phyloP scores from a whole-genome alignment of 2,113 vertebrate genomes.

The Condylura cristata region DNA sequence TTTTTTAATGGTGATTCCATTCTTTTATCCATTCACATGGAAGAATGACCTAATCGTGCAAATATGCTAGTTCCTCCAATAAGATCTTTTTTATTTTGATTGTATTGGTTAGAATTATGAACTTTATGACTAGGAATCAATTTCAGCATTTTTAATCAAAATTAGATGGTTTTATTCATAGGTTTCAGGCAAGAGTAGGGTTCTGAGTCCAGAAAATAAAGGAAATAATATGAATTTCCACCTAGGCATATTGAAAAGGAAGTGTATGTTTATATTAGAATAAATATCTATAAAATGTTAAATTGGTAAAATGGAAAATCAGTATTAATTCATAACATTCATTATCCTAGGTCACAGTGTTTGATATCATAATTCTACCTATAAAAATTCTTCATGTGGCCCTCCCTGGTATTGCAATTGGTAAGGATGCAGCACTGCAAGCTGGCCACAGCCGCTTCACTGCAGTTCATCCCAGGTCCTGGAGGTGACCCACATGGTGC shows the following conservation, averaged over 20 bases:
- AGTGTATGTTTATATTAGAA: not conserved
- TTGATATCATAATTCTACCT: not conserved
- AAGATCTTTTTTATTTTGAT: not conserved
- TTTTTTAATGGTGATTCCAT: not conserved
- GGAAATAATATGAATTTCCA: not conserved
- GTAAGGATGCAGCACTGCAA: too few species aligned
- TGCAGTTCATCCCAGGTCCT: too few species aligned
- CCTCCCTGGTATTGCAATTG: too few species aligned
- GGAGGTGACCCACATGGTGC: too few species aligned
- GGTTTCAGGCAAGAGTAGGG: not conserved
- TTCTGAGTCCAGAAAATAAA: not conserved
- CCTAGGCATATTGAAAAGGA: not conserved
- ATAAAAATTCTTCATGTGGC: not conserved
- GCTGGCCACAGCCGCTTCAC: too few species aligned
- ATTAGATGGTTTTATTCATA: not conserved
- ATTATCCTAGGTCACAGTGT: not conserved
- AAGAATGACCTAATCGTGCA: not conserved
- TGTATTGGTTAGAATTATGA: constrained; percentile 28
- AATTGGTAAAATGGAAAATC: not conserved
- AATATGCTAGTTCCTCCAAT: not conserved
- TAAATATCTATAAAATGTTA: not conserved
- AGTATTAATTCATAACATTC: not conserved
- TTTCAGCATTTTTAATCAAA: not conserved
- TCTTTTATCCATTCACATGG: not conserved
- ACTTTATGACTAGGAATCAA: not conserved